Conservation (phyloP, 2,888 invertebrate genomes). For the Lapara coniferarum region DNA sequence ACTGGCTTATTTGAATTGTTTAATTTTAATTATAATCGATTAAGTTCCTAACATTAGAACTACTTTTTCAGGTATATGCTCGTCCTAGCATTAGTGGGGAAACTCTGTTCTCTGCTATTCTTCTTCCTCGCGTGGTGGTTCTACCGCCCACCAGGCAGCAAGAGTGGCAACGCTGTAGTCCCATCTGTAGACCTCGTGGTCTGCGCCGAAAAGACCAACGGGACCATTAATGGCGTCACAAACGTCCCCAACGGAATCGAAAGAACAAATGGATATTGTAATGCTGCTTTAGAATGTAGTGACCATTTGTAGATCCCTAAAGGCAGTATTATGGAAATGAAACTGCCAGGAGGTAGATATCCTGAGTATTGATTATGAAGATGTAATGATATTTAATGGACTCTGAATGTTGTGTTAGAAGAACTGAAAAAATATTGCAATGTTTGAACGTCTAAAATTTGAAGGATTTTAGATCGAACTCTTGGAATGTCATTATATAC, state of each 20-base stretch:
- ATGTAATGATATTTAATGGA: neutral
- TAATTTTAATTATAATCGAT: too few relatives aligned
- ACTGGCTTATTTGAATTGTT: too few relatives aligned
- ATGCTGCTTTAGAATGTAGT: conserved; percentile 72
- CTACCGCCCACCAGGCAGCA: conserved; percentile 86
- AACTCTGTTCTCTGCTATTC: conserved; percentile 87
- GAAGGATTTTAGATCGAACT: too few relatives aligned
- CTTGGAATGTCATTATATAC: too few relatives aligned
- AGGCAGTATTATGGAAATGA: neutral
- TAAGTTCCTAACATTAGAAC: neutral
- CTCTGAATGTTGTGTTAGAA: too few relatives aligned
- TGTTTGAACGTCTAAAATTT: too few relatives aligned
- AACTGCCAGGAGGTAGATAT: neutral
- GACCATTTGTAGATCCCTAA: conserved; percentile 66
- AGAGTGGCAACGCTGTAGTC: conserved; percentile 62
- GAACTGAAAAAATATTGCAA: too few relatives aligned
- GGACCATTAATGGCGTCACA: conserved; percentile 48
- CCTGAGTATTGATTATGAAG: neutral
- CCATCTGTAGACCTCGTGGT: conserved; percentile 68
- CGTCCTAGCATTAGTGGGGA: conserved; percentile 87
- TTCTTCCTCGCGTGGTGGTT: conserved; percentile 90
- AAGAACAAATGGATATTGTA: conserved; percentile 69
- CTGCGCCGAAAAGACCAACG: conserved; percentile 61
- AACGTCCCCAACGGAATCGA: conserved; percentile 46
- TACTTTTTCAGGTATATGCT: conserved; percentile 86